Percentiles rank a stretch among this genome's conserved stretches.
phyloP scores from a whole-genome alignment of 2,113 vertebrate species.

The Scolopax mira region DNA sequence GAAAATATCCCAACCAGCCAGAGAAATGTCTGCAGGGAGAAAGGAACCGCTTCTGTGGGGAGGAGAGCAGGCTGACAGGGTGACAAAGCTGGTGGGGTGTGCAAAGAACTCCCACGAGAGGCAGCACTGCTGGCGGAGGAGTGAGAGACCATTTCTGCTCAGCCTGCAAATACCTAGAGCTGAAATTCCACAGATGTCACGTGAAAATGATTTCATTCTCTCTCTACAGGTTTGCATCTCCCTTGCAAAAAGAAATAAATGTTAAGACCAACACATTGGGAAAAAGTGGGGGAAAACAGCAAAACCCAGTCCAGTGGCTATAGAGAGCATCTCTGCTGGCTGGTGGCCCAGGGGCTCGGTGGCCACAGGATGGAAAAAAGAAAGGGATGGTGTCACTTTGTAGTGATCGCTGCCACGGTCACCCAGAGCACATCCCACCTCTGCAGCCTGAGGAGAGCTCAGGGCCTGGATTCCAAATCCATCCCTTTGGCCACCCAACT shows the following conservation, averaged over 20 bases:
- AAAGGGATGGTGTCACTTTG: background rate
- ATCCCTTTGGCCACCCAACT: background rate
- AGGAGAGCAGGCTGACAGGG: background rate
- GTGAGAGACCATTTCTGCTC: background rate
- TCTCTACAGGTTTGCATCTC: background rate
- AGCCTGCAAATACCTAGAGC: background rate
- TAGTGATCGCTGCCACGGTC: background rate
- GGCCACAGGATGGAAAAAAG: background rate
- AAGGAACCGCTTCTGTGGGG: background rate
- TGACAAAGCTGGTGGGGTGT: background rate
- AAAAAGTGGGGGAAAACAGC: background rate
- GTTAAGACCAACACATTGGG: background rate
- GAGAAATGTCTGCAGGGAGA: background rate
- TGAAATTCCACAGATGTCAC: background rate
- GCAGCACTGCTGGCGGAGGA: constrained; percentile 3
- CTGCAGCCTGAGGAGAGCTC: background rate
- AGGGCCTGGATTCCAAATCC: background rate
- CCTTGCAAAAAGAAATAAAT: too few relatives aligned
- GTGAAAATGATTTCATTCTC: background rate
- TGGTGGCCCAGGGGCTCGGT: background rate
- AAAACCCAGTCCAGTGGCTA: background rate
- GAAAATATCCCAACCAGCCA: background rate
- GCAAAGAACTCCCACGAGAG: background rate
- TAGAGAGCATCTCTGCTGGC: background rate
- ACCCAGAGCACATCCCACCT: background rate